Conservation (phyloP, 2,888 invertebrate species). For the Ariolimax columbianus region DNA sequence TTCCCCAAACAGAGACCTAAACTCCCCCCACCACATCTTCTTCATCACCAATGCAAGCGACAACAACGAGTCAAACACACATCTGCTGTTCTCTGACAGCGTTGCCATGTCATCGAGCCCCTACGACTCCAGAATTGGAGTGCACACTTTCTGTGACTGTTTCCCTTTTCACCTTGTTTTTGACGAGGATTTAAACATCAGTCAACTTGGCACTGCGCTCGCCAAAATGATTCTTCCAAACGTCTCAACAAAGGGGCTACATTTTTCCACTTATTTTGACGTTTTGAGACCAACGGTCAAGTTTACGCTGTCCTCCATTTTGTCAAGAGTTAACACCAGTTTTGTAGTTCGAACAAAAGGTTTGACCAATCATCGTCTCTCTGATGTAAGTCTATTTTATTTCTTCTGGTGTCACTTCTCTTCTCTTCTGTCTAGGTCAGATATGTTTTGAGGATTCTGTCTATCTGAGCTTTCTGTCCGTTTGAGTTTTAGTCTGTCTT, state of each 20-base stretch:
- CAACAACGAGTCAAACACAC: constrained; percentile 50
- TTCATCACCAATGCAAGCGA: constrained; percentile 54
- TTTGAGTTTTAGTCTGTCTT: too few relatives aligned
- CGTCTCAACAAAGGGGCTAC: constrained; percentile 56
- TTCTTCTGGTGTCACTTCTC: background rate
- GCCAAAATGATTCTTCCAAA: constrained; percentile 88
- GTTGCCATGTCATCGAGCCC: constrained; percentile 61
- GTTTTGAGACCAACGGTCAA: constrained; percentile 67
- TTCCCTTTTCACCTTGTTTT: constrained; percentile 98
- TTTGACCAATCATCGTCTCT: constrained; percentile 47
- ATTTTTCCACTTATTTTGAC: constrained; percentile 65
- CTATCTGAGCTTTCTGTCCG: too few relatives aligned
- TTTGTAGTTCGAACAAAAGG: constrained; percentile 67
- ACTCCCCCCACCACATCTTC: constrained; percentile 84
- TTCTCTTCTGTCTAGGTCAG: too few relatives aligned
- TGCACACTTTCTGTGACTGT: constrained; percentile 82
- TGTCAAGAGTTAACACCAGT: constrained; percentile 70
- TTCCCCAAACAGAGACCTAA: constrained; percentile 90
- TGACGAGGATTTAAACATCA: constrained; percentile 90
- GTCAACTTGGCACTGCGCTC: constrained; percentile 93
- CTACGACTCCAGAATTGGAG: constrained; percentile 66
- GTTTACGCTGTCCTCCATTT: constrained; percentile 67
- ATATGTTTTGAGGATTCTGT: too few relatives aligned
- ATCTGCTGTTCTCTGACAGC: constrained; percentile 60
- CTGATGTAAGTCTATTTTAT: constrained; percentile 33